Percentiles rank a stretch among this genome's conserved stretches.
phyloP scores from a whole-genome alignment of 2,113 vertebrate species.

The Butastur rufipennis region DNA sequence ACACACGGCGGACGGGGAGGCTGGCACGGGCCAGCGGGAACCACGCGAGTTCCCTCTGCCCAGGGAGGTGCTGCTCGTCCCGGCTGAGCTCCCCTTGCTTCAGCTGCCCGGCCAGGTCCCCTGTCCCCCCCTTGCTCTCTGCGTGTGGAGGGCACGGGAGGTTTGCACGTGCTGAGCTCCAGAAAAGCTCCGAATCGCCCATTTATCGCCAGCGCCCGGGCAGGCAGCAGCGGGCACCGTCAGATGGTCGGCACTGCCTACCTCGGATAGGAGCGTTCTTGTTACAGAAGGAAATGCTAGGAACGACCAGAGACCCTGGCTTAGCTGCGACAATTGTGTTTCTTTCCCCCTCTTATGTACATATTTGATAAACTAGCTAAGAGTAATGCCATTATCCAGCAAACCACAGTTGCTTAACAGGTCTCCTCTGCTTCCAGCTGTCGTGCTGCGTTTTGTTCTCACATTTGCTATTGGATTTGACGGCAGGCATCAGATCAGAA shows the following conservation, averaged over 20 bases:
- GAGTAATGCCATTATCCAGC: background rate
- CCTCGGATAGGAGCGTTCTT: fast-evolving
- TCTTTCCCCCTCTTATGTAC: background rate
- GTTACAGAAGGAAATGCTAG: background rate
- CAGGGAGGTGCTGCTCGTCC: background rate
- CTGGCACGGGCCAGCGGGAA: background rate
- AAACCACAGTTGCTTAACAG: background rate
- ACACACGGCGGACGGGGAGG: fast-evolving
- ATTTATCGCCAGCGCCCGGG: fast-evolving
- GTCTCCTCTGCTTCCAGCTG: background rate
- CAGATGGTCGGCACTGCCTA: background rate
- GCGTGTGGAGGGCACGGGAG: fast-evolving
- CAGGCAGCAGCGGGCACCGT: no score
- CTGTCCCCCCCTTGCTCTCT: background rate
- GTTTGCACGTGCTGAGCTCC: background rate
- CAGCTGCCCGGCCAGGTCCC: fast-evolving
- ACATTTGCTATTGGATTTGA: background rate
- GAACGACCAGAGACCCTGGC: background rate
- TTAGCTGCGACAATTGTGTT: background rate
- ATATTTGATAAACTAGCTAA: background rate
- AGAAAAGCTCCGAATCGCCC: background rate
- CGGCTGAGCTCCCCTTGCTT: background rate
- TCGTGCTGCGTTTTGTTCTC: background rate
- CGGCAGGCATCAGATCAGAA: background rate
- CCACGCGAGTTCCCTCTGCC: fast-evolving